Conservation (phyloP, 2,113 vertebrate species). For the Ophiodon elongatus region DNA sequence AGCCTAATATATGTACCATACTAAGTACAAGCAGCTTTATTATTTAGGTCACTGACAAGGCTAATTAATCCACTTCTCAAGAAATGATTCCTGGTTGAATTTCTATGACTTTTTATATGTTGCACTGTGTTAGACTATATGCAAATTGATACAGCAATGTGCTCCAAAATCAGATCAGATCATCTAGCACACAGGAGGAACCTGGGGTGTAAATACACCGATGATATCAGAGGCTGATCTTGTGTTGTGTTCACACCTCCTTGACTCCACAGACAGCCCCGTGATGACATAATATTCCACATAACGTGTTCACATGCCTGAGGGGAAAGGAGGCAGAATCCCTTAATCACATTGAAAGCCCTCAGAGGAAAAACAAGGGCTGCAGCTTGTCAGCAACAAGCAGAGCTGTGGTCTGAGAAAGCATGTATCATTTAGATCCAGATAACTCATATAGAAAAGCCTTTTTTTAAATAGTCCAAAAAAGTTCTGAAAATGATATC, state of each 20-base stretch:
- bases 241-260: constrained; percentile 13
- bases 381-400: constrained; percentile 8
- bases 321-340: constrained; percentile 15
- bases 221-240: constrained; percentile 18
- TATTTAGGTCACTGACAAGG: not conserved
- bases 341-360: constrained; percentile 20
- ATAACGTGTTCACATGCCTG: constrained; percentile 16
- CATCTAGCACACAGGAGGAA: not conserved
- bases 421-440: not conserved
- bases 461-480: not conserved
- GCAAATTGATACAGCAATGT: not conserved
- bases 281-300: constrained; percentile 17
- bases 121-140: not conserved
- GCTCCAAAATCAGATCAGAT: constrained; percentile 7
- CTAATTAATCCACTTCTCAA: not conserved
- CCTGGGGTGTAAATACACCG: not conserved
- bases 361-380: not conserved
- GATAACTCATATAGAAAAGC: not conserved
- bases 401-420: not conserved
- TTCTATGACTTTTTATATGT: not conserved
- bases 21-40: not conserved
- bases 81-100: not conserved
- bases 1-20: not conserved
- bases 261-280: not conserved
- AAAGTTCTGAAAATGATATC: not conserved